Conservation (phyloP, 92 coral and sea anemone genomes). For the Pocillopora meandrina region DNA sequence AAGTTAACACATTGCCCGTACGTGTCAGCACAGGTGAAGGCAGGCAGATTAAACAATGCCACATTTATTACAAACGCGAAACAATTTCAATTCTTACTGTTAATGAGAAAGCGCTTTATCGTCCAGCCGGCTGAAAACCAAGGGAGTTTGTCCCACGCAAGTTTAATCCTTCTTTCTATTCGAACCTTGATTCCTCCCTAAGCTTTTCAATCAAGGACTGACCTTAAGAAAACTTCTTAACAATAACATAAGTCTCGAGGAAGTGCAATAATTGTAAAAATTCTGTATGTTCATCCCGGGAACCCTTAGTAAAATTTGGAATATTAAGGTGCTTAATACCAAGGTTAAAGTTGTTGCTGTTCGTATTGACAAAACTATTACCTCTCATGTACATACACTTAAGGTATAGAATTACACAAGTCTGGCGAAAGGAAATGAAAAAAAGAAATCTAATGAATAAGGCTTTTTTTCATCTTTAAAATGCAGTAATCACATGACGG, state of each 20-base stretch:
- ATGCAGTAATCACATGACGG: not conserved
- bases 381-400: conserved; percentile 3
- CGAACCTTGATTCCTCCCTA: not conserved
- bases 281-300: not conserved
- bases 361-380: not conserved
- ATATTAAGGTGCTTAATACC: not conserved
- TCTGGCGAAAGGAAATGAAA: conserved; percentile 4
- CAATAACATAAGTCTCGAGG: not conserved
- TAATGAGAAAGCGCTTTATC: conserved; percentile 21
- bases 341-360: not conserved
- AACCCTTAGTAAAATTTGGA: not conserved
- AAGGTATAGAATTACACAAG: not conserved
- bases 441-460: not conserved
- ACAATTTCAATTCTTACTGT: conserved; percentile 11
- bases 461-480: conserved; percentile 3
- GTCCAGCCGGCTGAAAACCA: conserved; percentile 7
- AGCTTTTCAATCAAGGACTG: not conserved
- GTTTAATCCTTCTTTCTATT: not conserved
- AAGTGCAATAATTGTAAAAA: not conserved
- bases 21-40: conserved; percentile 29
- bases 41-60: conserved; percentile 31
- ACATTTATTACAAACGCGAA: conserved; percentile 41
- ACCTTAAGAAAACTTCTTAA: not conserved
- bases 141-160: conserved; percentile 10
- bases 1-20: conserved; percentile 43